Evolutionary conservation across 2,797 vertebrate genomes (phyloP).

Genomic region (Psittacula echo): DNA sequence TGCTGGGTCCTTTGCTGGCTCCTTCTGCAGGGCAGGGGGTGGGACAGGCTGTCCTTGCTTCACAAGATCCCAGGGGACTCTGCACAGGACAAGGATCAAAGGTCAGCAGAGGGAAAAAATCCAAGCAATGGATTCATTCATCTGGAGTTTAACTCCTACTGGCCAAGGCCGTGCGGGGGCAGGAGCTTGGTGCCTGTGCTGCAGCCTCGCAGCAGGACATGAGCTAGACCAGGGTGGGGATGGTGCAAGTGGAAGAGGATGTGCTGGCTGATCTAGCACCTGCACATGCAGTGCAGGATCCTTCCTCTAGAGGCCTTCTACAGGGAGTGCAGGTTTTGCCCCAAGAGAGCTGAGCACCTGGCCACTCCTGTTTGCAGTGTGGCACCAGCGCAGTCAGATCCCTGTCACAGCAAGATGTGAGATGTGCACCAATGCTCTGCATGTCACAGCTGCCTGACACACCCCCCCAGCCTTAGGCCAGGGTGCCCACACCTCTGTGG

Average conservation of each 20-base stretch:
- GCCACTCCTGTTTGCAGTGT: background rate
- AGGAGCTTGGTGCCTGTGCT: background rate
- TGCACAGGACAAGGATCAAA: background rate
- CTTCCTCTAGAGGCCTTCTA: background rate
- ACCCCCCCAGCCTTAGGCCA: accelerated
- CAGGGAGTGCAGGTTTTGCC: background rate
- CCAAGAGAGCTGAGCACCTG: accelerated
- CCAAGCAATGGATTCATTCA: background rate
- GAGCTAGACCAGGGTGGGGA: background rate
- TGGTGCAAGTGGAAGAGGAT: background rate
- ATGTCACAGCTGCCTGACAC: accelerated
- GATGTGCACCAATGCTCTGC: accelerated
- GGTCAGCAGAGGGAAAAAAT: background rate
- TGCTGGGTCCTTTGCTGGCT: background rate
- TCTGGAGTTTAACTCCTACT: background rate
- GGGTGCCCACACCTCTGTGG: background rate
- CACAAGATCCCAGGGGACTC: background rate
- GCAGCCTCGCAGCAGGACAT: background rate
- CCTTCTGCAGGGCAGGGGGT: background rate
- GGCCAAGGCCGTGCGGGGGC: background rate
- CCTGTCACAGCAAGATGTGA: background rate
- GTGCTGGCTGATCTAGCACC: accelerated
- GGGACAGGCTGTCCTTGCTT: background rate
- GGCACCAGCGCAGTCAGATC: too few species aligned
- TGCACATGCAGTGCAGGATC: accelerated